A percentile compares a stretch with the other conserved stretches of the same genome.
Evolutionary conservation across 2,113 vertebrate genomes (phyloP).

Genomic region (Willisornis vidua): DNA sequence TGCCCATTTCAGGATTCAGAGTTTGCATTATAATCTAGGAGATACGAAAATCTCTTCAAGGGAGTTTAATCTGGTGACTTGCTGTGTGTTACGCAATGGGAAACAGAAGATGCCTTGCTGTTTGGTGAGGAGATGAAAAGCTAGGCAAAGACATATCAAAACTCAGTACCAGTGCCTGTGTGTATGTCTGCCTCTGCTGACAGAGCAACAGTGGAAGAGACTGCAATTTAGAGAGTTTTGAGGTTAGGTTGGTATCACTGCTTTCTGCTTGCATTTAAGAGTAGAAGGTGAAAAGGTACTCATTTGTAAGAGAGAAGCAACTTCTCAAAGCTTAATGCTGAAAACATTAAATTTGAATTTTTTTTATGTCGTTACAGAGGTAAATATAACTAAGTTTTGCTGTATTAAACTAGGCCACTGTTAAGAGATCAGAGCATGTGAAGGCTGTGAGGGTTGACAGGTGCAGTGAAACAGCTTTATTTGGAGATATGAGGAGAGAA

Average conservation of each 20-base stretch:
- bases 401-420: conserved; percentile 42
- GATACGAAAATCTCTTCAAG: conserved; percentile 61
- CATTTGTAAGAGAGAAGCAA: conserved; percentile 53
- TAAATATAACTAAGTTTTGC: conserved; percentile 58
- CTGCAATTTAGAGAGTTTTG: conserved; percentile 67
- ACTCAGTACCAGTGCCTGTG: conserved; percentile 59
- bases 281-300: conserved; percentile 52
- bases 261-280: conserved; percentile 49
- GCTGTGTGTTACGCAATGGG: conserved; percentile 76
- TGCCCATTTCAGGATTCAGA: conserved; percentile 47
- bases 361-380: conserved; percentile 35
- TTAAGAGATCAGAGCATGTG: not conserved
- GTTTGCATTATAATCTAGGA: conserved; percentile 65
- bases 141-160: conserved; percentile 55
- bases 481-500: conserved; percentile 20
- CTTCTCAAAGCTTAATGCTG: conserved; percentile 69
- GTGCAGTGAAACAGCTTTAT: conserved; percentile 31
- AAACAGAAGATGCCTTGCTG: conserved; percentile 64
- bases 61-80: conserved; percentile 63
- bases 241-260: conserved; percentile 67
- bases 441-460: not conserved
- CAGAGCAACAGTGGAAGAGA: conserved; percentile 65
- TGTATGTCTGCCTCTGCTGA: conserved; percentile 61
- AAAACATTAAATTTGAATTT: conserved; percentile 50
- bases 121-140: conserved; percentile 66